phyloP scores from a whole-genome alignment of 2,797 vertebrate species.

The Merluccius polli region DNA sequence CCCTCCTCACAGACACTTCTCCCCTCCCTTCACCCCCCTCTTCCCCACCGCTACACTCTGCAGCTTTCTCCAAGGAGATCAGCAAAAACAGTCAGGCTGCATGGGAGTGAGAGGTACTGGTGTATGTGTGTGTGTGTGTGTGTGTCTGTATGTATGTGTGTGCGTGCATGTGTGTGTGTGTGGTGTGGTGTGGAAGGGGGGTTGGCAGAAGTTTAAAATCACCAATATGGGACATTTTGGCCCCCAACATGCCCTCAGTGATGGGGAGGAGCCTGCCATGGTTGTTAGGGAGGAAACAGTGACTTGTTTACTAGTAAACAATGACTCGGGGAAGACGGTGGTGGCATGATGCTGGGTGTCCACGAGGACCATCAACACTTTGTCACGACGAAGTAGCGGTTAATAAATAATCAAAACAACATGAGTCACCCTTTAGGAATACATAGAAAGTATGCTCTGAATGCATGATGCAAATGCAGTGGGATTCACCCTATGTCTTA shows the following conservation, averaged over 20 bases:
- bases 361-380: not conserved
- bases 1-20: not conserved
- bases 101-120: conserved; percentile 18
- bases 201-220: not conserved
- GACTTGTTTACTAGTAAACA: not conserved
- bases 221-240: not conserved
- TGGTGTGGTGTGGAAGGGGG: not conserved
- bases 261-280: not conserved
- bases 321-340: not conserved
- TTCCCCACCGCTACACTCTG: conserved; percentile 12
- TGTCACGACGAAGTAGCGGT: not conserved
- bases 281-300: not conserved
- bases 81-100: conserved; percentile 21
- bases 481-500: not conserved
- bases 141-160: not conserved
- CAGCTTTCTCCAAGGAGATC: conserved; percentile 8
- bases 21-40: no score
- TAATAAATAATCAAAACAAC: not conserved
- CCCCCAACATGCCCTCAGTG: not conserved
- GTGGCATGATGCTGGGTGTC: not conserved
- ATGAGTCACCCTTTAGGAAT: not conserved
- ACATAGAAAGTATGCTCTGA: not conserved
- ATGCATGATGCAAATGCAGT: not conserved
- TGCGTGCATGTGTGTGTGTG: no score
- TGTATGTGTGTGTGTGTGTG: not conserved